phyloP scores from a whole-genome alignment of 1,140 invertebrate species.

The Chrysoperla carnea region DNA sequence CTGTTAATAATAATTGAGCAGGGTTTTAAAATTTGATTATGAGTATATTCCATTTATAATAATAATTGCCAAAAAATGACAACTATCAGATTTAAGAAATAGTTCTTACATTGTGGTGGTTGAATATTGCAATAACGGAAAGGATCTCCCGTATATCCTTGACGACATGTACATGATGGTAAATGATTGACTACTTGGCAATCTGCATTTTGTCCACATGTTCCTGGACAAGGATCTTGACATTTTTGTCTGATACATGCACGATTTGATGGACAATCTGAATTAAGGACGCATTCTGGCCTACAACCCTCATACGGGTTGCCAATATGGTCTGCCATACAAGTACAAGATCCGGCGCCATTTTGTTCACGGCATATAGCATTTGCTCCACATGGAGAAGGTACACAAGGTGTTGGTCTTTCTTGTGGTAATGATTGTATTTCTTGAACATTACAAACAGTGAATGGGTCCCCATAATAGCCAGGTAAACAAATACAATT shows the following conservation, averaged over 20 bases:
- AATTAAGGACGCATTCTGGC: slow-evolving; percentile 52
- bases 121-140: slow-evolving; percentile 33
- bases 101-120: background rate
- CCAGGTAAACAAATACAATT: slow-evolving; percentile 40
- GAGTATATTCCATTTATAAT: no score
- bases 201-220: slow-evolving; percentile 53
- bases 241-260: slow-evolving; percentile 60
- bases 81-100: no score
- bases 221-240: slow-evolving; percentile 55
- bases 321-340: slow-evolving; percentile 38
- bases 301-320: slow-evolving; percentile 53
- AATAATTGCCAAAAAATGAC: no score
- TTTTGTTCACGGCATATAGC: slow-evolving; percentile 47
- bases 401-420: slow-evolving; percentile 34
- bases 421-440: slow-evolving; percentile 18
- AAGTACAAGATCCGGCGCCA: slow-evolving; percentile 44
- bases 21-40: no score
- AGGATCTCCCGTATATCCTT: slow-evolving; percentile 52
- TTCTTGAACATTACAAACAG: slow-evolving; percentile 23
- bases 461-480: slow-evolving; percentile 37
- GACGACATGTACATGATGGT: slow-evolving; percentile 48
- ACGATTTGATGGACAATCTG: slow-evolving; percentile 50
- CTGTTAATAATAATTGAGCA: slow-evolving; percentile 7
- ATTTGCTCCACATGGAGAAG: slow-evolving; percentile 56
- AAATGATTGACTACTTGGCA: slow-evolving; percentile 57